Base-by-base conservation (phyloP, 2,797 vertebrate genomes). In the Eleutherodactylus coqui region DNA sequence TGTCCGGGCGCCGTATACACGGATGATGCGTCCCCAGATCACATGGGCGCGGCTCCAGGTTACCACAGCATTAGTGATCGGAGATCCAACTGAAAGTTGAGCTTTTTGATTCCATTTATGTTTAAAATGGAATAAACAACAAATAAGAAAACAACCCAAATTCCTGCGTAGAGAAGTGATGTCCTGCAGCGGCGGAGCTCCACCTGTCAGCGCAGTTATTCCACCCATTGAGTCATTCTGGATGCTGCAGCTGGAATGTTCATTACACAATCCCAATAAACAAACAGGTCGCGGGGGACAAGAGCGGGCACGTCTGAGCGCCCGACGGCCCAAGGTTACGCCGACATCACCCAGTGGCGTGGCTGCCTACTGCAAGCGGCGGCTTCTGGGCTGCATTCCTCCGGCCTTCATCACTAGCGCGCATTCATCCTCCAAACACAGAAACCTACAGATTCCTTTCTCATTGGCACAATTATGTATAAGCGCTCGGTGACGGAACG, bases 201-300 rank as follows among this genome's bases (percentile, higher is more conserved):
- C 45, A 79, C 75, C 80, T 79, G 38, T 81, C 78, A 79, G 51
- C 14, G 24, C 21, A 79, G 19, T 49, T 14, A 79, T 80, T 77
- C 81, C 82, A 84, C 86, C 86, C 86, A 87, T 43, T 87, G 86
- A 87, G 51, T 87, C 75, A 87, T 72, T 83, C 43, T 83, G 86
- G 75, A 87, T 87, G 6, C 24, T 36, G 51, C 49, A 51, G 69
- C 49, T 83, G 41, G 86, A 87, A 87, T 87, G 55, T 87, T 62
- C 64, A 83, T 84, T 79, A 87, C 86, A 83, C 81, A 87, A 87
- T 79, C 81, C 58, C 32, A n/a, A 77, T 75, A 87, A 83, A 87
- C 64, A 87, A 87, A 83, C 58, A 83, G 17, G 19, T 79, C 38
- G 62, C 49, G 9, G 78, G 29, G 27, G 51, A 55, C 86, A 87